These are phyloP conservation scores for Symphodus melops DNA, from an alignment of 2,113 vertebrate genomes.

Conservation along the genomic window DNA sequence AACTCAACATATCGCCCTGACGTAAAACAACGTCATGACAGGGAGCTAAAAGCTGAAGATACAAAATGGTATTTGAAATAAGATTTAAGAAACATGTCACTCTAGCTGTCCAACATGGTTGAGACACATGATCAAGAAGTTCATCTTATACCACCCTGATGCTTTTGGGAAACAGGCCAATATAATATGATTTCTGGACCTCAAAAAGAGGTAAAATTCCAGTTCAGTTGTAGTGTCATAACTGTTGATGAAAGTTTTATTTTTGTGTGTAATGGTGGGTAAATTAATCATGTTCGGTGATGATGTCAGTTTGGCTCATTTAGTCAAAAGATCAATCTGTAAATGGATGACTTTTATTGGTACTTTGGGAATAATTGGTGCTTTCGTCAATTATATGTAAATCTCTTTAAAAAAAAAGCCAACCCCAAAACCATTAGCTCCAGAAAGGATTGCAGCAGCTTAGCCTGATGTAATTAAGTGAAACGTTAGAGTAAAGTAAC, in stretches of 20 bases:
- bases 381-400: background rate
- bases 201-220: background rate
- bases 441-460: background rate
- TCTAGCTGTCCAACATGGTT: no score
- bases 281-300: constrained; percentile 23
- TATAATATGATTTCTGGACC: background rate
- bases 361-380: background rate
- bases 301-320: background rate
- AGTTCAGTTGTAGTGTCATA: constrained; percentile 6
- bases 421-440: background rate
- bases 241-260: background rate
- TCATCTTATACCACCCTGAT: background rate
- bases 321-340: background rate
- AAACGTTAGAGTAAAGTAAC: background rate
- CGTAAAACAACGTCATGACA: no score
- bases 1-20: no score
- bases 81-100: no score
- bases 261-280: constrained; percentile 46
- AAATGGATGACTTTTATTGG: background rate
- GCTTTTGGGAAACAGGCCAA: constrained; percentile 54
- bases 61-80: no score
- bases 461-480: no score
- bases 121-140: background rate
- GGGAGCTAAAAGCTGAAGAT: no score
- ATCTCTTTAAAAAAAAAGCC: background rate